Conservation (phyloP, 2,113 vertebrate species). For the Hypocryptadius cinnamomeus region DNA sequence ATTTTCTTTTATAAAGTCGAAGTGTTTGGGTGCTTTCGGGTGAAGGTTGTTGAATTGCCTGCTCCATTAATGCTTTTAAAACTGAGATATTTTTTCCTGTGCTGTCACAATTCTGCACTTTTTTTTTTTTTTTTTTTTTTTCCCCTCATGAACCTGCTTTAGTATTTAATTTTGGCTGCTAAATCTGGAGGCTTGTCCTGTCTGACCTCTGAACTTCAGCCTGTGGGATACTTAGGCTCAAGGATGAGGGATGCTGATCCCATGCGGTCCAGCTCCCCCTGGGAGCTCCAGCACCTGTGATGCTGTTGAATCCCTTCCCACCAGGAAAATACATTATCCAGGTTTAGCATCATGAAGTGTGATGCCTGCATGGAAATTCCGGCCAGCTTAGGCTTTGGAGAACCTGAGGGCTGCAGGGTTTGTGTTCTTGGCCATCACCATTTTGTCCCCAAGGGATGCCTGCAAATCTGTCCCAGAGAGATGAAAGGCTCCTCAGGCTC, state of each 20-base stretch:
- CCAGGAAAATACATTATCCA: neutral
- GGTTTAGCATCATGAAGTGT: accelerated
- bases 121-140: neutral
- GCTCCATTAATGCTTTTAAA: constrained; percentile 42
- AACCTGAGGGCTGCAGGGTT: neutral
- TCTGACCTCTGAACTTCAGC: neutral
- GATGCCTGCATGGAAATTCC: neutral
- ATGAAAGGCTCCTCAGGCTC: neutral
- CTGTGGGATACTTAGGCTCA: neutral
- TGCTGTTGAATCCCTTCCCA: neutral
- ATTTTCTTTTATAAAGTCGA: neutral
- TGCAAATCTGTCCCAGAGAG: neutral
- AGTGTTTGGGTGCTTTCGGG: constrained; percentile 17
- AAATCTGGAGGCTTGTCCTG: neutral
- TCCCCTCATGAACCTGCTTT: neutral
- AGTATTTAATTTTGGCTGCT: neutral
- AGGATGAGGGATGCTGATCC: neutral
- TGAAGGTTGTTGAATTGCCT: constrained; percentile 34
- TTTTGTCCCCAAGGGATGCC: neutral
- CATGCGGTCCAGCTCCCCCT: neutral
- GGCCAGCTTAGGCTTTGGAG: neutral
- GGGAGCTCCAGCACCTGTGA: neutral
- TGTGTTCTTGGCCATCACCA: accelerated
- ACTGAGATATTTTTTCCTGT: neutral
- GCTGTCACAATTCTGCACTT: neutral